Percentiles rank a stretch among this genome's conserved stretches.
phyloP scores from a whole-genome alignment of 1,140 invertebrate species.

The Cotesia typhae region DNA sequence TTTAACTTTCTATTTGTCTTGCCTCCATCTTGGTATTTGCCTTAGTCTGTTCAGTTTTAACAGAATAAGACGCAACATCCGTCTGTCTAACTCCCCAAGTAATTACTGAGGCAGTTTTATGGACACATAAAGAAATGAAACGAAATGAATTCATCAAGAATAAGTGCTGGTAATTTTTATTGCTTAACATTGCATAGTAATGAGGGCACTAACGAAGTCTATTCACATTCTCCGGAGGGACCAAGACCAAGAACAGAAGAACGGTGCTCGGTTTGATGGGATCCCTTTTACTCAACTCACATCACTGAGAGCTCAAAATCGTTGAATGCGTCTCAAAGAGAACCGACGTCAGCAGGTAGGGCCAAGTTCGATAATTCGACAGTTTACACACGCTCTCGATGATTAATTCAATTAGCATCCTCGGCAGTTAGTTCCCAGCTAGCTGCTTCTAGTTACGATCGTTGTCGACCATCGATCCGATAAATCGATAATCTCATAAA shows the following conservation, averaged over 20 bases:
- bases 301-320: neutral
- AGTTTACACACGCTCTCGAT: conserved; percentile 4
- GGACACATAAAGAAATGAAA: neutral
- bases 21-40: neutral
- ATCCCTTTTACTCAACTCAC: neutral
- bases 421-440: too few species aligned
- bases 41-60: neutral
- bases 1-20: neutral
- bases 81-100: neutral
- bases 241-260: too few species aligned
- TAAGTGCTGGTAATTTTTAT: neutral
- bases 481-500: too few species aligned
- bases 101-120: neutral
- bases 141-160: neutral
- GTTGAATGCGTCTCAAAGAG: conserved; percentile 1
- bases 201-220: conserved; percentile 38
- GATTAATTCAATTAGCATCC: too few species aligned
- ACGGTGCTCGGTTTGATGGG: neutral
- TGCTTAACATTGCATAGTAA: conserved; percentile 32
- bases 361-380: conserved; percentile 2
- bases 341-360: neutral
- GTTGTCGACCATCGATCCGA: too few species aligned
- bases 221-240: conserved; percentile 31
- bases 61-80: neutral
- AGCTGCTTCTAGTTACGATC: too few species aligned